A percentile compares a stretch with the other conserved stretches of the same genome.
Evolutionary conservation across 2,797 vertebrate genomes (phyloP).

Genomic region (Acanthornis magna): DNA sequence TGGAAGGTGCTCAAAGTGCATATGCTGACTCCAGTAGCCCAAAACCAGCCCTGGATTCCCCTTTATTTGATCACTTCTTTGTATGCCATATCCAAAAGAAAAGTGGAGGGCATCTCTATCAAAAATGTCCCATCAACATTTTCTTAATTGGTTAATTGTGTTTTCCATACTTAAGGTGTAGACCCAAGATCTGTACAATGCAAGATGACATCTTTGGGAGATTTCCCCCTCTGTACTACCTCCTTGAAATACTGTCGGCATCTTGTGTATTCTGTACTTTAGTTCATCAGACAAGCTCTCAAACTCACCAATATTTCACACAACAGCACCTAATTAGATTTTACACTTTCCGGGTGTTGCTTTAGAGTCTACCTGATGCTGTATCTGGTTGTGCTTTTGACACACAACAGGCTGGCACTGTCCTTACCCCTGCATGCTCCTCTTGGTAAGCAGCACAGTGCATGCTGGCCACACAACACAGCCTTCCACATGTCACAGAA

Average conservation of each 20-base stretch:
- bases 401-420: accelerated
- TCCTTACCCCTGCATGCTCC: background rate
- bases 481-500: background rate
- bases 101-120: background rate
- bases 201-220: background rate
- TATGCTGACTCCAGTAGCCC: background rate
- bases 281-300: background rate
- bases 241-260: background rate
- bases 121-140: background rate
- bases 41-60: background rate
- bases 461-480: accelerated
- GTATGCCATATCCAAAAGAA: background rate
- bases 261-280: background rate
- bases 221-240: background rate
- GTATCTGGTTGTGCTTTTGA: background rate
- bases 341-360: background rate
- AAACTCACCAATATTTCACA: background rate
- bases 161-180: background rate
- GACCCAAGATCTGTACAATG: background rate
- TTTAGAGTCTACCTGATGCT: accelerated
- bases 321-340: background rate
- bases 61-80: background rate
- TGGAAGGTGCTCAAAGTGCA: background rate
- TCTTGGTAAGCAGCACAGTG: background rate
- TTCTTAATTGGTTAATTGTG: background rate